Percentiles rank a stretch among this genome's conserved stretches.
phyloP scores from a whole-genome alignment of 2,113 vertebrate species.

The Malaclemys terrapin region DNA sequence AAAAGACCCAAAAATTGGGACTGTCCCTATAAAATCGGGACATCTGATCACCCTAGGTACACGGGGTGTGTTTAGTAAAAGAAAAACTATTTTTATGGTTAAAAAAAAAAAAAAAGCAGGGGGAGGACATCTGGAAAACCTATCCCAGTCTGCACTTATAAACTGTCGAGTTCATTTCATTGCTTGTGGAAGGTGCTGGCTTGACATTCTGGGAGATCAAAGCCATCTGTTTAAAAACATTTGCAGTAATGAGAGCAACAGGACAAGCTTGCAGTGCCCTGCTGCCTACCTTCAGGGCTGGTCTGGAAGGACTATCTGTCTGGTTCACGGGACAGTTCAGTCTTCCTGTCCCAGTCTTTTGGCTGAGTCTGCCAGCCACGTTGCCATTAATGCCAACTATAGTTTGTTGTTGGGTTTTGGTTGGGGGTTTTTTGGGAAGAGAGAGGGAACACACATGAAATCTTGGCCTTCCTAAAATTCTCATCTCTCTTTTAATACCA shows the following conservation, averaged over 20 bases:
- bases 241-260: background rate
- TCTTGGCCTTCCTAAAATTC: background rate
- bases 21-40: too few species aligned
- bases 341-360: fast-evolving
- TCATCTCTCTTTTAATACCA: background rate
- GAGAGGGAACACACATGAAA: background rate
- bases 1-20: too few species aligned
- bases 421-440: background rate
- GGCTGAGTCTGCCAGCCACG: background rate
- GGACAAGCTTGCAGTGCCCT: background rate
- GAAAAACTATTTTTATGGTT: background rate
- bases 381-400: background rate
- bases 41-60: too few species aligned
- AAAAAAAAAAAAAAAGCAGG: background rate
- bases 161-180: background rate
- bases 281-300: background rate
- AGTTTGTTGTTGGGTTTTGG: background rate
- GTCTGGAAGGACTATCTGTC: fast-evolving
- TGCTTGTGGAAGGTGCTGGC: background rate
- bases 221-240: background rate
- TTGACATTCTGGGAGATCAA: background rate
- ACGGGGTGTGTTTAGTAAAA: fast-evolving
- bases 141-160: fast-evolving
- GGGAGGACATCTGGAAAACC: background rate
- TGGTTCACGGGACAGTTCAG: background rate